Conservation (phyloP, 1,140 invertebrate genomes). For the Steinernema feltiae region DNA sequence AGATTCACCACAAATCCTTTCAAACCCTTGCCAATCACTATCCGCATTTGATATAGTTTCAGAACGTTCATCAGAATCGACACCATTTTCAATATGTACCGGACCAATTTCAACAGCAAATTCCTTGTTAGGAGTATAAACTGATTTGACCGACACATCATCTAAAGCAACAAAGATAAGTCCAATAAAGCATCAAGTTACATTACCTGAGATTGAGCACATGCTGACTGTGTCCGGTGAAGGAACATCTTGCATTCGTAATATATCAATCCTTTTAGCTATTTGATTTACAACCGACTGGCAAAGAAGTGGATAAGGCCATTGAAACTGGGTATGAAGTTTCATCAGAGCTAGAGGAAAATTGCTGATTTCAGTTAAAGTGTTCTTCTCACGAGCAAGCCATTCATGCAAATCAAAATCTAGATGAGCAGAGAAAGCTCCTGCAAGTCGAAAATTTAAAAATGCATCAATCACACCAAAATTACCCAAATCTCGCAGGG, state of each 20-base stretch:
- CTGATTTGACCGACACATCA: not conserved
- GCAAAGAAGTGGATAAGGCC: slow-evolving; percentile 50
- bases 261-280: not conserved
- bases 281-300: slow-evolving; percentile 18
- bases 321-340: slow-evolving; percentile 53
- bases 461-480: not conserved
- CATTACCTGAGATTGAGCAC: not conserved
- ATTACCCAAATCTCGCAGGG: slow-evolving; percentile 50
- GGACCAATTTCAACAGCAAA: not conserved
- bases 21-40: slow-evolving; percentile 6
- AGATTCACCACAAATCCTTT: not conserved
- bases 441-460: slow-evolving; percentile 30
- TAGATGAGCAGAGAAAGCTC: slow-evolving; percentile 49
- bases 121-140: not conserved
- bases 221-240: not conserved
- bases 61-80: not conserved
- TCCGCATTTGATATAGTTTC: not conserved
- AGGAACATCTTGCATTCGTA: not conserved
- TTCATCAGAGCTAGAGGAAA: slow-evolving; percentile 53
- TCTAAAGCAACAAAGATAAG: too few species aligned
- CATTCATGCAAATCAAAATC: slow-evolving; percentile 37
- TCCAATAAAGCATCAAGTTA: too few species aligned
- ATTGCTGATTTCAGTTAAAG: slow-evolving; percentile 16
- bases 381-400: slow-evolving; percentile 10
- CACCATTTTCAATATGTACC: not conserved